Base-by-base conservation (phyloP, 2,113 vertebrate species). In the Plotosus lineatus region DNA sequence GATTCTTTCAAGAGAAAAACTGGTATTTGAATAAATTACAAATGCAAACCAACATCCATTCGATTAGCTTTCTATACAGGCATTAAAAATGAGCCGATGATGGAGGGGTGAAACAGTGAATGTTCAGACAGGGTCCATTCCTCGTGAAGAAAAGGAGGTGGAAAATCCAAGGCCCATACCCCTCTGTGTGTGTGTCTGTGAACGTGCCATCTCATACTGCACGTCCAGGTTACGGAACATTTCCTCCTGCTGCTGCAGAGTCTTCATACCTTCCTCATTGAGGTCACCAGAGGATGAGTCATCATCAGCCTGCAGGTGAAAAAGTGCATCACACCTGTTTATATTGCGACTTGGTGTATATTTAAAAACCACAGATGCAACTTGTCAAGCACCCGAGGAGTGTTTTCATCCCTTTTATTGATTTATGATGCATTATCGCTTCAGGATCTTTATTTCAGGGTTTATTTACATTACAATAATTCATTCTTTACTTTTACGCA, bases 81-180 rank as follows among this genome's bases (percentile, higher is more conserved):
- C 94, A 94, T 85, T 92, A 89, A 90, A 92, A 88, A 90, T 87
- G 90, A 91, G 50, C 71, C 86, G 90, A 89, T 93, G 83, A 85
- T 83, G 38, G 28, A 79, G 81, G 79, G 84, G 48, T 33, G 65
- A 55, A 83, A n/a, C 60, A 31, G 31, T 48, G 73, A 26, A 38
- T 78, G 72, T 79, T 95, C 94, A 99, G 85, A 98, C 91, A n/a
- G 96, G 85, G 87, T 99, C 98, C 96, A 98, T 98, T 89, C 97
- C 97, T 87, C 97, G 91, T 88, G 95, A 95, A 0, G 97, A 98
- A 89, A 98, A 99, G 0, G 96, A 96, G 71, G 97, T 96, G 31
- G 94, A 93, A 85, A 99, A 99, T 12, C 98, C 98, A n/a, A 99
- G 94, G n/a, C 98, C 98, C 97, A 99, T 98, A 87, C 98, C 98